phyloP scores from a whole-genome alignment of 1,140 invertebrate species.

The Ostrea edulis region DNA sequence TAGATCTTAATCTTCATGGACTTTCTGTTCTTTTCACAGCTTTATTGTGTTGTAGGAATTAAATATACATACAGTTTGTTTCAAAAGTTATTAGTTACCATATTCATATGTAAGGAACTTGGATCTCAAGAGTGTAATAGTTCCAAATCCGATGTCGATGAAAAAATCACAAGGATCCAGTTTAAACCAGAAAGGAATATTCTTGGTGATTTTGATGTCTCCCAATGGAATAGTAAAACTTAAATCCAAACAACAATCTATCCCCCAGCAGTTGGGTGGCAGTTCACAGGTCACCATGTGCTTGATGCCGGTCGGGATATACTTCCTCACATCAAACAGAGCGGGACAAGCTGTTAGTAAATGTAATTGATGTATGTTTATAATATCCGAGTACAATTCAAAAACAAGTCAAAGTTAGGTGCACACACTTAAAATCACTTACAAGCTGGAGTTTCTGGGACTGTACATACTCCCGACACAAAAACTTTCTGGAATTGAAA shows the following conservation, averaged over 20 bases:
- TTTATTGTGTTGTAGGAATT: neutral
- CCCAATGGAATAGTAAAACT: conserved; percentile 59
- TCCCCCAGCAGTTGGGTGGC: conserved; percentile 62
- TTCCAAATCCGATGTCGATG: conserved; percentile 61
- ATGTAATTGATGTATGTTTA: no score
- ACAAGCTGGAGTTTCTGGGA: neutral
- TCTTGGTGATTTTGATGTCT: conserved; percentile 31
- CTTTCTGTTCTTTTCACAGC: no score
- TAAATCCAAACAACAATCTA: conserved; percentile 64
- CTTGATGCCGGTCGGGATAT: conserved; percentile 52
- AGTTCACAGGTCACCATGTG: conserved; percentile 58
- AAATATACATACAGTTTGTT: neutral
- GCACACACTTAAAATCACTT: neutral
- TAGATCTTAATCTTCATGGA: no score
- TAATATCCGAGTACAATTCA: no score
- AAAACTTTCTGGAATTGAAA: neutral
- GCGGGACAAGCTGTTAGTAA: conserved; percentile 58
- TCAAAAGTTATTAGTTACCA: conserved; percentile 43
- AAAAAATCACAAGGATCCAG: conserved; percentile 63
- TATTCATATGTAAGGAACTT: conserved; percentile 50
- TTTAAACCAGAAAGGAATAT: conserved; percentile 59
- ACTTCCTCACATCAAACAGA: conserved; percentile 53
- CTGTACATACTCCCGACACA: neutral
- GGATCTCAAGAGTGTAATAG: conserved; percentile 45
- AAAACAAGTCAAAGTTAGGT: no score